These are phyloP conservation scores for Dendropsophus ebraccatus DNA, from an alignment of 2,113 vertebrate species.

Conservation along the genomic window DNA sequence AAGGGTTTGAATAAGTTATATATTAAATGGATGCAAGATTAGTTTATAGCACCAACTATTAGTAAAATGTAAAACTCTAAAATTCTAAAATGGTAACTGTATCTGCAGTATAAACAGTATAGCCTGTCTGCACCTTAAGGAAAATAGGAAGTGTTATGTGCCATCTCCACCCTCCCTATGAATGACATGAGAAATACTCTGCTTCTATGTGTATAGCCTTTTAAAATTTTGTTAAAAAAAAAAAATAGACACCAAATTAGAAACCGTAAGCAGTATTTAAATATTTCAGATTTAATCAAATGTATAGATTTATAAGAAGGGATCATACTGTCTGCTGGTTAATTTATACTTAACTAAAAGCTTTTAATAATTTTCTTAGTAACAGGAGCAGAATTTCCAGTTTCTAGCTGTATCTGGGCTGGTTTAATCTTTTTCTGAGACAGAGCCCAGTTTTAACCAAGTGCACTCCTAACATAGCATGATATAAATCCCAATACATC, in stretches of 20 bases:
- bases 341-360: background rate
- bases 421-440: conserved; percentile 29
- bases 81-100: background rate
- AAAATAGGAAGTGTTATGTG: background rate
- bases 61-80: background rate
- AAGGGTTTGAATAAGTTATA: too few relatives aligned
- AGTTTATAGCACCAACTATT: too few relatives aligned
- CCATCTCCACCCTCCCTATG: background rate
- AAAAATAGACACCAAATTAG: background rate
- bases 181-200: background rate
- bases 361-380: background rate
- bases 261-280: background rate
- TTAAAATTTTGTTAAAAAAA: background rate
- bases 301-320: background rate
- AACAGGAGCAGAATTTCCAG: background rate
- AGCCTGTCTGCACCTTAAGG: background rate
- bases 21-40: too few relatives aligned
- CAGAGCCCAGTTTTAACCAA: conserved; percentile 37
- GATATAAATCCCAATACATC: conserved; percentile 76
- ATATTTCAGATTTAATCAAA: background rate
- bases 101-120: background rate
- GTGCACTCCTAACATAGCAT: conserved; percentile 62
- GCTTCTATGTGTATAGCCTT: background rate
- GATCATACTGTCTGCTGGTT: background rate
- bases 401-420: conserved; percentile 21